Conservation (phyloP, 2,888 invertebrate species). For the Sepioteuthis lessoniana region DNA sequence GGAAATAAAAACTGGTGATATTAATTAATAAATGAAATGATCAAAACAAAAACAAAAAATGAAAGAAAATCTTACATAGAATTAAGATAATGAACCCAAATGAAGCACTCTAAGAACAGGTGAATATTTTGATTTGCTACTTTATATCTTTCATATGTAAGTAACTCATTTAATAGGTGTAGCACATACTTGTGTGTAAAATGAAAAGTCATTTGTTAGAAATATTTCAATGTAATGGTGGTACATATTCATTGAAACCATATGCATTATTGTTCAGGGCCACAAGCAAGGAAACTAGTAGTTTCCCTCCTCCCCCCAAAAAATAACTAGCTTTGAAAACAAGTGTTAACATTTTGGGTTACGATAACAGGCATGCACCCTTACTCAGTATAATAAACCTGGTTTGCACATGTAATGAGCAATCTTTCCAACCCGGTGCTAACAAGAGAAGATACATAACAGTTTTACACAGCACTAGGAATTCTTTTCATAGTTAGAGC, state of each 20-base stretch:
- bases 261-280: constrained; percentile 17
- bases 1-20: background rate
- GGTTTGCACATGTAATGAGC: background rate
- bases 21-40: background rate
- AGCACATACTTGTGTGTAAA: background rate
- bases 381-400: background rate
- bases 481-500: background rate
- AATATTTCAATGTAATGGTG: background rate
- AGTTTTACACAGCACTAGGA: background rate
- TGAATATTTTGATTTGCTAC: background rate
- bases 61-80: background rate
- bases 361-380: background rate
- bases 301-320: background rate
- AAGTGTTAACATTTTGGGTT: background rate
- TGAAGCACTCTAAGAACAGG: background rate
- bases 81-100: background rate
- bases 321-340: background rate
- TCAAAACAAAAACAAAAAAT: background rate
- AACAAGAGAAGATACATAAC: background rate
- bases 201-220: background rate
- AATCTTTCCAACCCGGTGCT: constrained; percentile 4
- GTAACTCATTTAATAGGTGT: background rate
- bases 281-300: background rate
- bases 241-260: background rate
- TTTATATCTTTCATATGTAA: background rate